Base-by-base conservation (phyloP, 2,113 vertebrate species). In the Suricata suricatta region DNA sequence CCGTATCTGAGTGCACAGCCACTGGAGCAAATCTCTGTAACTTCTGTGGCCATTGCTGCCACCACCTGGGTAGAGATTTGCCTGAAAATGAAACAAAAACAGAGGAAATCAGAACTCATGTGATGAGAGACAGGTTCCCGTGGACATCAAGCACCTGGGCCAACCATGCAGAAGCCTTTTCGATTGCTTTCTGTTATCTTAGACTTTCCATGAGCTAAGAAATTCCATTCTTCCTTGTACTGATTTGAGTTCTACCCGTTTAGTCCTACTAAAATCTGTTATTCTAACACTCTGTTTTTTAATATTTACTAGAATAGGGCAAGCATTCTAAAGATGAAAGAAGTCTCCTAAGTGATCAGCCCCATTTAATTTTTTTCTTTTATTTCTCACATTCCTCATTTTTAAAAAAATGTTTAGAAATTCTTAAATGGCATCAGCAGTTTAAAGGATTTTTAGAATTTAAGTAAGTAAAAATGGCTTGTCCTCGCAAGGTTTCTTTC, bases 41-140 rank as follows among this genome's bases (percentile, higher is more conserved):
- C 44, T 27, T 21, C 72, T 4, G 15, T 38, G 21, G 44, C 47
- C 21, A 0, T 3, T 35, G n/a, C 35, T 21, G 38, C 44, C 71
- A 31, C 41, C 33, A 50, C 21, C 64, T 9, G 72, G 71, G 44
- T 66, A 63, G 88, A 47, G 31, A 54, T 35, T 72, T 84, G 77
- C 47, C 88, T 89, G 54, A 80, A 94, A 94, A 89, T 64, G 7
- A 57, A 77, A 17, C 74, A 77, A 57, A 57, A 96, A 80, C 44
- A 47, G 88, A 89, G 89, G 92, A 84, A 94, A 85, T 66, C 71
- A 69, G 31, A 50, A 38, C 25, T 2, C 44, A 44, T 3, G 27
- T 41, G 54, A 41, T 50, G 52, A 92, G 35, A 94, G 64, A 85
- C 80, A 8, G 74, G 17, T 77, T 87, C 68, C 74, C 38, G 81